Conservation (phyloP, 2,113 vertebrate species). For the Lampris megalopsis region DNA sequence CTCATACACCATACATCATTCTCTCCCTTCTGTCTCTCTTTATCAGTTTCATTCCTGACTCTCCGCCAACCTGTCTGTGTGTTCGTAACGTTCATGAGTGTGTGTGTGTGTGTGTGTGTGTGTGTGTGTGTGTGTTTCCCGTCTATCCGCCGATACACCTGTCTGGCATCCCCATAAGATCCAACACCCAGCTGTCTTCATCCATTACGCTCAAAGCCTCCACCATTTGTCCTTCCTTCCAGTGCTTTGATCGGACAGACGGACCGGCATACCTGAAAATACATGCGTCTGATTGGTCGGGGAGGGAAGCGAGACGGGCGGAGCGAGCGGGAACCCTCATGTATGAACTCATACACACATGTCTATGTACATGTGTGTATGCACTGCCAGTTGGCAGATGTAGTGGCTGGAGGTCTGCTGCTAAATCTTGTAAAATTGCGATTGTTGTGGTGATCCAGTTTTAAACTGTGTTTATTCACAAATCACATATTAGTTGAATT, state of each 20-base stretch:
- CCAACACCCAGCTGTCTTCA: background rate
- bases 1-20: slow-evolving; percentile 2
- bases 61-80: background rate
- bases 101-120: slow-evolving; percentile 10
- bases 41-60: background rate
- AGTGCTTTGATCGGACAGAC: slow-evolving; percentile 47
- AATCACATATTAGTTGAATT: background rate
- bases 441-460: background rate
- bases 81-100: slow-evolving; percentile 29
- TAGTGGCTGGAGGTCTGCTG: background rate
- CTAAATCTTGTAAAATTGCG: background rate
- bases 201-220: background rate
- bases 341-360: slow-evolving; percentile 25
- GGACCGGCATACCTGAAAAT: slow-evolving; percentile 42
- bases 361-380: background rate
- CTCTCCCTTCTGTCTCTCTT: background rate
- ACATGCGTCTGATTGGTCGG: slow-evolving; percentile 38
- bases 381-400: slow-evolving; percentile 7
- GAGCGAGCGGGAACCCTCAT: slow-evolving; percentile 49
- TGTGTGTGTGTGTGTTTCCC: too few relatives aligned
- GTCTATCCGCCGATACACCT: too few relatives aligned
- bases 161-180: background rate
- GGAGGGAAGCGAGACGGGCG: slow-evolving; percentile 50
- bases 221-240: background rate
- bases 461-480: background rate